Evolutionary conservation across 2,888 invertebrate genomes (phyloP), one percentile per base, ranked within the genome.

Genomic region (Ferdinandea cuprea): DNA sequence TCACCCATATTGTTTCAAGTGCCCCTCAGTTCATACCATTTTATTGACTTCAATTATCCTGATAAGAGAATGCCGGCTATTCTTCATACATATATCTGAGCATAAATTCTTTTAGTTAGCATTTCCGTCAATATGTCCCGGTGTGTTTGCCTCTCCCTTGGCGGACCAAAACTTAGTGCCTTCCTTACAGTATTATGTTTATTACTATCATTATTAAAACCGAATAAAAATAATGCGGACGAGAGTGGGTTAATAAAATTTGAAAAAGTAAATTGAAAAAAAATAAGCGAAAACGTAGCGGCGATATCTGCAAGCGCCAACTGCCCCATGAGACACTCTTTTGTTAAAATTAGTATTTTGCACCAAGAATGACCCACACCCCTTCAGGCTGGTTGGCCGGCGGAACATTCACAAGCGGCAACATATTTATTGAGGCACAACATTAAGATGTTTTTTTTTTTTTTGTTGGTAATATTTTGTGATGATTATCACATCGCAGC

Each of bases 401-500:
- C 50, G 30, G 69, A 13, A 68, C 56, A 54, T 54, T 48, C 77
- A 19, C 68, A 44, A 44, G 46, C 30, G 46, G 61, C 52, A 61
- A 77, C 59, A 63, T 61, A 69, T 68, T 68, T 76, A 76, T 74
- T 63, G 42, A 61, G 54, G 19, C 54, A 40, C 61, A 80, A 74
- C 46, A 50, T 81, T 30, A 35, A 48, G 4, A 17, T 68, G 35
- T 61, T 35, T 59, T 28, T 66, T 72, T 44, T 48, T 69, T 48
- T 54, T 48, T 17, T 42, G 28, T 61, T 69, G 42, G 69, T 46
- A 76, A 77, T 77, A 81, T 81, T 71, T 81, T 54, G 65, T 40
- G 81, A 76, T 77, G 71, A 72, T 77, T 77, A 81, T 81, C 76
- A 76, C 81, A 52, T 66, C 46, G 74, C 11, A 32, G 35, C 46